Base-by-base conservation (phyloP, 2,888 invertebrate species). In the Drosophila austrosaltans region DNA sequence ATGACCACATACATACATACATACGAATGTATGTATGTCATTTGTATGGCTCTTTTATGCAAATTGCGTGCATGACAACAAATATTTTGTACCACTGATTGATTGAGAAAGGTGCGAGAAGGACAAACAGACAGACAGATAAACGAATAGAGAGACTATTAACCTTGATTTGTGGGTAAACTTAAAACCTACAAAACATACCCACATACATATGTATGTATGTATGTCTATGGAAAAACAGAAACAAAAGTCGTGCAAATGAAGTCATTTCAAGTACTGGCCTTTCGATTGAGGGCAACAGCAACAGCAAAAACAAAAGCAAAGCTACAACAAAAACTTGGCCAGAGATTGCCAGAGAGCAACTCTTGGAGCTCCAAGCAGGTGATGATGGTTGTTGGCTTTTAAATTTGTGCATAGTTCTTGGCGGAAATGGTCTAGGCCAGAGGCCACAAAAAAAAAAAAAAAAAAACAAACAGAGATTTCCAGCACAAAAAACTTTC, bases 201-300 rank as follows among this genome's bases (percentile, higher is more conserved):
- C 75, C 62, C 20, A 53, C 61, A 63, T 16, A 69, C 66, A 70
- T 25, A 66, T 44, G 53, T 30, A 57, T 44, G 53, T 30, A 57
- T 6, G 16, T 42, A 4, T 42, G 10, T 48, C 3, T 48, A 25
- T 22, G 25, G 48, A 56, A 20, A 66, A 63, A 48, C n/a, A 44
- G 32, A 39, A 61, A 72, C 10, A 67, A 63, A 63, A 82, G 69
- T 87, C 82, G 84, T 81, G 84, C 84, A 78, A 84, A 79, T 87
- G 84, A 87, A 81, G 82, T 84, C 84, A 83, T 83, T 87, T 81
- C 72, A 69, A 80, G 82, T 77, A 63, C 82, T 66, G 57, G 63
- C 48, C 66, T 65, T 74, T 70, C 78, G 72, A 82, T 81, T 78
- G 76, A 72, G 86, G 81, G 66, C 82, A 85, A 75, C 53, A 32